These are phyloP conservation scores for Pardalotus punctatus DNA, from an alignment of 2,113 vertebrate genomes.

Conservation along the genomic window DNA sequence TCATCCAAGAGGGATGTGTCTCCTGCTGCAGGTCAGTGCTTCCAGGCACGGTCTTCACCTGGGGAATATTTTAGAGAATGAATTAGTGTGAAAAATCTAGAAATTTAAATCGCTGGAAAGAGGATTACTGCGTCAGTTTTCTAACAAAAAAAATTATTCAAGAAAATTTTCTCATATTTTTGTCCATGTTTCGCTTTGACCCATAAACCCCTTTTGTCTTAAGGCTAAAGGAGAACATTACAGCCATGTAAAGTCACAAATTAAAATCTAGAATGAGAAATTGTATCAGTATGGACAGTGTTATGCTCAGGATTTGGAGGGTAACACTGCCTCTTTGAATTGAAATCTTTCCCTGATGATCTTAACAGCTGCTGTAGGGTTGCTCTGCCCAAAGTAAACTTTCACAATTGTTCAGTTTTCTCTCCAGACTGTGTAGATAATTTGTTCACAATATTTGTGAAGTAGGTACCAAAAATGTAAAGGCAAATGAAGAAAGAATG, in stretches of 20 bases:
- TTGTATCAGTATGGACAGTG: fast-evolving
- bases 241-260: neutral
- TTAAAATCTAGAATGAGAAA: neutral
- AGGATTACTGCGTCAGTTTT: neutral
- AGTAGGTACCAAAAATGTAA: neutral
- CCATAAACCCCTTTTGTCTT: fast-evolving
- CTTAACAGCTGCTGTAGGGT: neutral
- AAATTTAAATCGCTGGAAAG: neutral
- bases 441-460: neutral
- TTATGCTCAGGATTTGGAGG: neutral
- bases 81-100: neutral
- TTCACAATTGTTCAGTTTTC: neutral
- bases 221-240: neutral
- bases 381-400: neutral
- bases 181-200: neutral
- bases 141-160: neutral
- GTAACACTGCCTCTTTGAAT: neutral
- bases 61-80: neutral
- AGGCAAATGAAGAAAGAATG: neutral
- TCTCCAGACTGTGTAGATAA: neutral
- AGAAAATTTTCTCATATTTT: neutral
- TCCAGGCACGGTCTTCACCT: neutral
- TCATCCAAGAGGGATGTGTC: neutral
- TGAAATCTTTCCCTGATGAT: neutral
- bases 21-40: neutral